Base-by-base conservation (phyloP, 2,888 invertebrate genomes). In the Drosophila paranaensis region DNA sequence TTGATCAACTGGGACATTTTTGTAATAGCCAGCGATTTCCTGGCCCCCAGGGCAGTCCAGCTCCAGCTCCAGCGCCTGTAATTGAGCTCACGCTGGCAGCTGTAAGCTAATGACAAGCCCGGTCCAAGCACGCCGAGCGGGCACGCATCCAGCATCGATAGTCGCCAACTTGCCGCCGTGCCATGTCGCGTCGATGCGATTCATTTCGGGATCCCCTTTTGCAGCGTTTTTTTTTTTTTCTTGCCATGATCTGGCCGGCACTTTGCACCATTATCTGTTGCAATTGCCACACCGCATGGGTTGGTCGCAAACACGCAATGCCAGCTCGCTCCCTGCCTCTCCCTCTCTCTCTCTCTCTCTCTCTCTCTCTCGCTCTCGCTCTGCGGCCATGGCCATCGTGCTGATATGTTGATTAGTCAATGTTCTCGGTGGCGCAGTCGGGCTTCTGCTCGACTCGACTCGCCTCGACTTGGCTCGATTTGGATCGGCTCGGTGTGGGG, bases 1-100 rank as follows among this genome's bases (percentile, higher is more conserved):
- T 91, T 90, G 89, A 90, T 86, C 9, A 43, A 55, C 63, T 70
- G 86, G 86, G 88, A 81, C 89, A 91, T 84, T 85, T 89, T 89
- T 88, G 85, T 90, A 90, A 91, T 91, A 81, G 88, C 89, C 83
- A 77, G 82, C 86, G 90, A 91, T 91, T 90, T 90, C 89, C 89
- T 88, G 84, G 53, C 53, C 83, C 79, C 20, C 51, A 43, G 50
- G 40, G 25, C 16, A 2, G n/a, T n/a, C 10, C 25, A 16, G 42
- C 48, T 40, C 39, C 53, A 14, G 30, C 39, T 13, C 25, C 82
- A 75, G 75, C 71, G 81, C 63, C 64, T 72, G 77, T 81, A 78
- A 79, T 75, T 82, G 76, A 67, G 79, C 75, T 79, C 77, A 79
- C 71, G 74, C 82, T 81, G 79, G 78, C 83, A 84, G 83, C 83